phyloP scores from a whole-genome alignment of 2,113 vertebrate species.

The Oncorhynchus clarkii region DNA sequence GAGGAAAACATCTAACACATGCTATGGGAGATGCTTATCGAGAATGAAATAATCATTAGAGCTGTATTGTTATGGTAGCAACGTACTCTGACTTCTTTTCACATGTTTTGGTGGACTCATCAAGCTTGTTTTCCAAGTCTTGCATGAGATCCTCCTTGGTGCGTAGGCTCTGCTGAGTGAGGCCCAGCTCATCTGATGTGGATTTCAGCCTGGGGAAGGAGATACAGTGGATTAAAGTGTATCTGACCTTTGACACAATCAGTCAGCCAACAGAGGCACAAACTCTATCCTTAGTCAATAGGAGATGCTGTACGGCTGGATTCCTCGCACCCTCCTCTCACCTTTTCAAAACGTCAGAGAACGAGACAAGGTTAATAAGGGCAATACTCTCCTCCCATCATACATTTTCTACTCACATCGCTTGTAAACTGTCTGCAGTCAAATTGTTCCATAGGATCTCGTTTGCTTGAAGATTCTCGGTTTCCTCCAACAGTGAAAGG shows the following conservation, averaged over 20 bases:
- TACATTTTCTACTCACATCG: conserved; percentile 76
- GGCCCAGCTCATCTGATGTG: conserved; percentile 83
- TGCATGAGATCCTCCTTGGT: conserved; percentile 85
- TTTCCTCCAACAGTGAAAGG: conserved; percentile 85
- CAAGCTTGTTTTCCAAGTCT: conserved; percentile 87
- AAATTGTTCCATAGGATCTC: conserved; percentile 98
- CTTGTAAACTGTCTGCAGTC: conserved; percentile 90
- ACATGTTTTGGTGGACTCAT: conserved; percentile 80
- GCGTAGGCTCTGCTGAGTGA: conserved; percentile 86
- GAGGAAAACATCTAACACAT: neutral
- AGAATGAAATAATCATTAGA: neutral
- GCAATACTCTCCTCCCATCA: too few species aligned
- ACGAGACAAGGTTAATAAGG: too few species aligned
- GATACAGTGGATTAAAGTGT: neutral
- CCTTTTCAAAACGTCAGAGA: too few species aligned
- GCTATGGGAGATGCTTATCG: neutral
- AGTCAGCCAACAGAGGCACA: too few species aligned
- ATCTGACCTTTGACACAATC: too few species aligned
- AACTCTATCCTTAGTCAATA: too few species aligned
- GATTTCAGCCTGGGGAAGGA: conserved; percentile 79
- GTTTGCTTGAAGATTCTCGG: conserved; percentile 90
- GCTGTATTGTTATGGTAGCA: neutral
- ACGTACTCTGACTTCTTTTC: conserved; percentile 93
- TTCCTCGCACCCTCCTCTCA: too few species aligned
- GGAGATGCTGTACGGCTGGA: too few species aligned